Percentiles rank a stretch among this genome's conserved stretches.
phyloP scores from a whole-genome alignment of 2,888 invertebrate species.

The Toxonevra muliebris region DNA sequence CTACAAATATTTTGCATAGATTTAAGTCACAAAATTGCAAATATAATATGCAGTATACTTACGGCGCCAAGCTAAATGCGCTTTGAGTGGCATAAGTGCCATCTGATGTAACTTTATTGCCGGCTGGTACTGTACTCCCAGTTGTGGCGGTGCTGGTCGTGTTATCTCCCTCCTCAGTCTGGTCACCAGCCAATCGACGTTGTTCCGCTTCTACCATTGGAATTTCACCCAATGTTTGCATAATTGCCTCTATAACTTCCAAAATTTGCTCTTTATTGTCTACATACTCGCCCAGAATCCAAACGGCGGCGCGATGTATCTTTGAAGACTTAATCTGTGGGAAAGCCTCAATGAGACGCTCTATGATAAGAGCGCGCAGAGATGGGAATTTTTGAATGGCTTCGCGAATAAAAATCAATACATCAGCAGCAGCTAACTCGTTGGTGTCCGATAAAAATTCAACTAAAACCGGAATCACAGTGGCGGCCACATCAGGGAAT shows the following conservation, averaged over 20 bases:
- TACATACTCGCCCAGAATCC: slow-evolving; percentile 98
- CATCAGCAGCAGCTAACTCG: slow-evolving; percentile 92
- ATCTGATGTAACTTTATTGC: slow-evolving; percentile 87
- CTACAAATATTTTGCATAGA: slow-evolving; percentile 49
- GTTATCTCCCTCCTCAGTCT: slow-evolving; percentile 66
- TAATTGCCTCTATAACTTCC: slow-evolving; percentile 81
- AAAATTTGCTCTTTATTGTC: slow-evolving; percentile 79
- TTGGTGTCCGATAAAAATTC: slow-evolving; percentile 92
- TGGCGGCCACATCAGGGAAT: slow-evolving; percentile 94
- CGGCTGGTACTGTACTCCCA: slow-evolving; percentile 46
- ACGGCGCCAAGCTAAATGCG: slow-evolving; percentile 87
- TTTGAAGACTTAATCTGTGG: slow-evolving; percentile 88
- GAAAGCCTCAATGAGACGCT: slow-evolving; percentile 79
- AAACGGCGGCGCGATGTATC: slow-evolving; percentile 92
- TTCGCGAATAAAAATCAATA: slow-evolving; percentile 92
- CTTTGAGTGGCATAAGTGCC: slow-evolving; percentile 99
- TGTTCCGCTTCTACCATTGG: slow-evolving; percentile 73
- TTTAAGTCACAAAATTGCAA: slow-evolving; percentile 16
- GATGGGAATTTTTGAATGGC: slow-evolving; percentile 93
- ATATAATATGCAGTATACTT: slow-evolving; percentile 60
- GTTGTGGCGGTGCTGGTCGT: slow-evolving; percentile 26
- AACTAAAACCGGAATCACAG: slow-evolving; percentile 92
- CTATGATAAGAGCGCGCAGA: slow-evolving; percentile 82
- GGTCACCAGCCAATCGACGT: slow-evolving; percentile 78
- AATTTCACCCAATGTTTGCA: slow-evolving; percentile 76